These are phyloP conservation scores for Mystacornis crossleyi DNA, from an alignment of 2,113 vertebrate species.

Conservation along the genomic window DNA sequence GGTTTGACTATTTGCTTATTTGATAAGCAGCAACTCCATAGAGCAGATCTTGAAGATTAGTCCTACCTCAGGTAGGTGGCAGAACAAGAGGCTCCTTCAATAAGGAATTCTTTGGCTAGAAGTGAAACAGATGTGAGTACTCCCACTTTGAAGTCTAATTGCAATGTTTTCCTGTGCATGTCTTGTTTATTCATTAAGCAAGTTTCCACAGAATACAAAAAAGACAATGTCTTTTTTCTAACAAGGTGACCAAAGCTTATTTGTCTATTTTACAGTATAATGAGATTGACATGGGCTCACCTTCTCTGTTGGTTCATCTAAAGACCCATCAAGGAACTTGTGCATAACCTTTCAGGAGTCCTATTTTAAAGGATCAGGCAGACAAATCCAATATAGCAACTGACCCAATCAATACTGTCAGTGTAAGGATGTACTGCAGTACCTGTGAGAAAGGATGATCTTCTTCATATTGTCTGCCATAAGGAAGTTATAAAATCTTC, in stretches of 20 bases:
- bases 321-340: not conserved
- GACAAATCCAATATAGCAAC: not conserved
- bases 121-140: conserved; percentile 41
- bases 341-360: not conserved
- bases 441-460: conserved; percentile 98
- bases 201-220: not conserved
- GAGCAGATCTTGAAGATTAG: not conserved
- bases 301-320: not conserved
- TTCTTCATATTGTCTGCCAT: conserved; percentile 99
- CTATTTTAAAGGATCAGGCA: not conserved
- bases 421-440: not conserved
- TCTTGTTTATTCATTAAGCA: not conserved
- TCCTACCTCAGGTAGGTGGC: conserved; percentile 42
- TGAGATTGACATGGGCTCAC: not conserved
- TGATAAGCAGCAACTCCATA: not conserved
- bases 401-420: not conserved
- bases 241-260: not conserved
- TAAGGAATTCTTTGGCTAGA: conserved; percentile 44
- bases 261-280: not conserved
- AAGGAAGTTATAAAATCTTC: conserved; percentile 98
- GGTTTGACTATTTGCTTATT: conserved; percentile 9
- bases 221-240: not conserved
- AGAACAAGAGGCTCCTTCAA: conserved; percentile 51
- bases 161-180: not conserved
- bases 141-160: conserved; percentile 22